These are phyloP conservation scores for Rhabdornis inornatus DNA, from an alignment of 2,113 vertebrate species.

Conservation along the genomic window DNA sequence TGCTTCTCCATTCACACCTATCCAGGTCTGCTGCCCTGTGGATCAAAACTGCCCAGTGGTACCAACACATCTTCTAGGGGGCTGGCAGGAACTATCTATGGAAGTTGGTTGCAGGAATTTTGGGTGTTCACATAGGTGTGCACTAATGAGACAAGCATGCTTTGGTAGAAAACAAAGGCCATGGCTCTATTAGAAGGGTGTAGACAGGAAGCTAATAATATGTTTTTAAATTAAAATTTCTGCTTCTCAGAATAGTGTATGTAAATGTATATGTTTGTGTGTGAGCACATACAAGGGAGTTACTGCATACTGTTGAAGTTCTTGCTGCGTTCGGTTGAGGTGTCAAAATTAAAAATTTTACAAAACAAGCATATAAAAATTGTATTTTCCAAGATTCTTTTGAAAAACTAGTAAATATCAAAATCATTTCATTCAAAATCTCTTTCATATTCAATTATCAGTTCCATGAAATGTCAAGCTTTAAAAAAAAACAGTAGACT, in stretches of 20 bases:
- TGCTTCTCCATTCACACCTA: background rate
- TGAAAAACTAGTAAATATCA: background rate
- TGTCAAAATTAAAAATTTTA: background rate
- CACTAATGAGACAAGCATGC: background rate
- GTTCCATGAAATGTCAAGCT: background rate
- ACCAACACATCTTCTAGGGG: background rate
- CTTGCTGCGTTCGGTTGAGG: background rate
- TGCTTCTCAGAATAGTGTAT: background rate
- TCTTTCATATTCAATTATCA: background rate
- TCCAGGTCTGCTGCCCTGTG: background rate
- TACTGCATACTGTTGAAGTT: background rate
- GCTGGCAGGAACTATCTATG: rapidly evolving
- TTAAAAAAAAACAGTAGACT: background rate
- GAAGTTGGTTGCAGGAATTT: background rate
- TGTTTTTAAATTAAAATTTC: background rate
- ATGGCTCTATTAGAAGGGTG: background rate
- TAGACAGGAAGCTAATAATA: background rate
- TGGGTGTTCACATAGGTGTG: background rate
- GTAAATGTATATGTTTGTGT: background rate
- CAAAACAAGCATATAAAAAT: background rate
- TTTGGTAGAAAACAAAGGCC: background rate
- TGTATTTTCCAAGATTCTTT: background rate
- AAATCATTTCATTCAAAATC: rapidly evolving
- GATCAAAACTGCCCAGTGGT: background rate
- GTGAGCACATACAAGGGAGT: background rate